phyloP scores from a whole-genome alignment of 2,888 invertebrate genomes.

The Amiota communis region DNA sequence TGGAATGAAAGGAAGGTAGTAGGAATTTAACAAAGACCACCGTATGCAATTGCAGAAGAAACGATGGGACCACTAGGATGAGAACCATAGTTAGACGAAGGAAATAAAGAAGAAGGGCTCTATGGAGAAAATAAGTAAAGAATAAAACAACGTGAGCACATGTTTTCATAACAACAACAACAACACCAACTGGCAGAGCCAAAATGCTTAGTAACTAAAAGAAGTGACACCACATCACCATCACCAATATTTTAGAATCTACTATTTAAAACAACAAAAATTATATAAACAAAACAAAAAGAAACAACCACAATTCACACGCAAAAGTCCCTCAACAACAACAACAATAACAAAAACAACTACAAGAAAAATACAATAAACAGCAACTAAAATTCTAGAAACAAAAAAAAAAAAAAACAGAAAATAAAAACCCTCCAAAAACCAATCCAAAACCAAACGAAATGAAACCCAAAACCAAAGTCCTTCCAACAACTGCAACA shows the following conservation, averaged over 20 bases:
- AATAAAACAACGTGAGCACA: too few relatives aligned
- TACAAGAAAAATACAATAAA: too few relatives aligned
- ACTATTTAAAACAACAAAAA: conserved; percentile 57
- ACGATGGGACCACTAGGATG: too few relatives aligned
- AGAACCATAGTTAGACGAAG: background rate
- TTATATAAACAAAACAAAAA: conserved; percentile 61
- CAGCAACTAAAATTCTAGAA: too few relatives aligned
- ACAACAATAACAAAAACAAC: background rate
- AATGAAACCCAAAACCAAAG: too few relatives aligned
- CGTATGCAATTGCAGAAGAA: background rate
- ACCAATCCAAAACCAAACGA: too few relatives aligned
- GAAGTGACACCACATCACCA: conserved; percentile 34
- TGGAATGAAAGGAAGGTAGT: background rate
- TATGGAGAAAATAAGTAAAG: too few relatives aligned
- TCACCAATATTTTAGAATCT: conserved; percentile 43
- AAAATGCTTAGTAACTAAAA: too few relatives aligned
- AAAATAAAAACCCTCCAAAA: too few relatives aligned
- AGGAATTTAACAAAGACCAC: background rate
- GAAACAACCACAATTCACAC: conserved; percentile 42
- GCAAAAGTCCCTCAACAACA: conserved; percentile 28
- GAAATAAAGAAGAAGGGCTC: background rate
- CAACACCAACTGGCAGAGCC: too few relatives aligned
- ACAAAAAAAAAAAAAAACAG: too few relatives aligned
- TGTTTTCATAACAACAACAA: too few relatives aligned
- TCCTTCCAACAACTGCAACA: background rate